Base-by-base conservation (phyloP, 2,113 vertebrate genomes). In the Carassius auratus region DNA sequence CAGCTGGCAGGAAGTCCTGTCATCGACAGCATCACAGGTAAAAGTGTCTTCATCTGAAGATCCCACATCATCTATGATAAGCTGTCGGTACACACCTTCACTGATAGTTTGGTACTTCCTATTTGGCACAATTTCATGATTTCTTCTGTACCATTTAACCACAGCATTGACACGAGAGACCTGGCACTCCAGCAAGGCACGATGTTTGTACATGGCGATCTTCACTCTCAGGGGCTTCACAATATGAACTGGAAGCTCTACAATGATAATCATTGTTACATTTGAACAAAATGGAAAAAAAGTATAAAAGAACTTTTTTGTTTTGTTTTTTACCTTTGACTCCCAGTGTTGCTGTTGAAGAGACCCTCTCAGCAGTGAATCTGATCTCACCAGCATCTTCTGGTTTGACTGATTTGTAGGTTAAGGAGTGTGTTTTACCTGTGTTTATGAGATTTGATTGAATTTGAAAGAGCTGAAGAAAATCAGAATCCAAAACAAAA, bases 121-220 rank as follows among this genome's bases (percentile, higher is more conserved):
- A 15, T 94, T 87, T 0, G 96, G 90, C 10, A 76, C 84, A 3
- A 99, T 92, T 88, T 97, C 95, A 19, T 82, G 9, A 0, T 90
- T 81, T 55, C 92, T 95, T 83, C 96, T 97, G 90, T 95, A 98
- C 98, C 98, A 99, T 4, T 76, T 93, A 68, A 99, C 98, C 83
- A 92, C 83, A 73, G 97, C 97, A 0, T 93, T 99, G 62, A 95
- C 92, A 2, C 97, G 93, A 0, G 98, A 99, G 77, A 99, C 94
- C 87, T 98, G 97, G 93, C 98, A 99, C 92, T 99, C 98, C 19
- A 99, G 94, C 81, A 99, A 76, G 0, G 96, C 97, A 0, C 96
- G 91, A 82, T 98, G 96, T 71, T 90, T 97, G 89, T 99, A 97
- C 85, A 99, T 96, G 10, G 96, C 97, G 0, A 97, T 97, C 92